Evolutionary conservation across 2,888 invertebrate species (phyloP).

Genomic region (Amphimallon solstitiale): DNA sequence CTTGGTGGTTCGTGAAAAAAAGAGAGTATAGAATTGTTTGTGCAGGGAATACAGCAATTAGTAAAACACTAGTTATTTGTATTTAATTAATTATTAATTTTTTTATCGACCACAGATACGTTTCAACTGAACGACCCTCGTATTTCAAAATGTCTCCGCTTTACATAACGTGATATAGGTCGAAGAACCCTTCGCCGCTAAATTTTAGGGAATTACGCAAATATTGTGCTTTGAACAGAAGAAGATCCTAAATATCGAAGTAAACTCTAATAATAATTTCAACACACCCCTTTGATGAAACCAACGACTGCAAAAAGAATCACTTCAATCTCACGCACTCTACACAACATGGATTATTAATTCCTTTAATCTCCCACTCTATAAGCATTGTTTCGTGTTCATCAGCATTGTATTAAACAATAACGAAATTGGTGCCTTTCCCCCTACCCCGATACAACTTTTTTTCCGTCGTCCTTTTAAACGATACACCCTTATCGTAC

Average conservation of each 20-base stretch:
- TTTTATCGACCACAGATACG: too few relatives aligned
- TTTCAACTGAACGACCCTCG: too few relatives aligned
- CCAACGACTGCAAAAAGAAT: not conserved
- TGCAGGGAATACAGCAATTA: too few relatives aligned
- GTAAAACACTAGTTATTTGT: too few relatives aligned
- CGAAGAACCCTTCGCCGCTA: not conserved
- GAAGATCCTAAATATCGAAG: not conserved
- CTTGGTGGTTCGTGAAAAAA: too few relatives aligned
- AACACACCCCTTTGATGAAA: not conserved
- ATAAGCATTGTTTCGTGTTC: conserved; percentile 21
- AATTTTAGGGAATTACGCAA: not conserved
- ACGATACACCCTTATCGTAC: conserved; percentile 28
- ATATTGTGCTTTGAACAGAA: not conserved
- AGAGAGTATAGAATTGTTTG: too few relatives aligned
- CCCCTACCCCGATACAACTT: conserved; percentile 3
- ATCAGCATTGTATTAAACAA: conserved; percentile 27
- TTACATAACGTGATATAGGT: too few relatives aligned
- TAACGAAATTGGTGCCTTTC: conserved; percentile 26
- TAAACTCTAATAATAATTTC: not conserved
- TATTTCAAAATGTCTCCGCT: too few relatives aligned
- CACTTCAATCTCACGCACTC: too few relatives aligned
- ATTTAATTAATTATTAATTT: too few relatives aligned
- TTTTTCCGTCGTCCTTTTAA: conserved; percentile 17
- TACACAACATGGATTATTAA: conserved; percentile 13
- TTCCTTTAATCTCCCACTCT: conserved; percentile 3